Base-by-base conservation (phyloP, 2,113 vertebrate species). In the Podiceps cristatus region DNA sequence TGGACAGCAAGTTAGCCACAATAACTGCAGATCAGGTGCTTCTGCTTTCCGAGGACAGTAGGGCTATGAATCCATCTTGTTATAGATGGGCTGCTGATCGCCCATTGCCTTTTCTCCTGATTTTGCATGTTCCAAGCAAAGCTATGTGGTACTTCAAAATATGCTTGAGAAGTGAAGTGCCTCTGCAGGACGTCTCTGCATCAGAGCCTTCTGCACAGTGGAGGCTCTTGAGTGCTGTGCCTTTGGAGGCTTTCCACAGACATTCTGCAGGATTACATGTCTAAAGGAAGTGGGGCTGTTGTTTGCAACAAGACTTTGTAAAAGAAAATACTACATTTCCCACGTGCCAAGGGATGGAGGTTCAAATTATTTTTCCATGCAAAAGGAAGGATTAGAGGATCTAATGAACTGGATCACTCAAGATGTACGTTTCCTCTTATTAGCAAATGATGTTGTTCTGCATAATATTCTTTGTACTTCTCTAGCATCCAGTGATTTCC, bases 341-440 rank as follows among this genome's bases (percentile, higher is more conserved):
- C 68, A 28, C 3, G 5, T 75, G 76, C 47, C 40, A 58, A 58
- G 73, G 18, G 68, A 85, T 75, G 52, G 28, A 77, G 10, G 8
- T 96, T 91, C 60, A 60, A 64, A 91, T 80, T 74, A 74, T 69
- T 96, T 96, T 94, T 81, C 63, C 33, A 49, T 63, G 59, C 18
- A 67, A 92, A 89, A 87, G 10, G 35, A 68, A 89, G 83, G 79
- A 95, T 95, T 88, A 91, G 33, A 12, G 22, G 49, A 75, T 87
- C 76, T 94, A 96, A 86, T 91, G 86, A 94, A 77, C 40, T 64
- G 76, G 35, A 55, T 85, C 4, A 0, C 56, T 89, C 47, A n/a
- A 87, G 64, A 89, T 78, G 18, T 88, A 45, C 45, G 16, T 19
- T 69, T 89, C 33, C 23, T 22, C 33, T 71, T 79, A 56, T 85